Base-by-base conservation (phyloP, 2,113 vertebrate species). In the Nymphicus hollandicus region DNA sequence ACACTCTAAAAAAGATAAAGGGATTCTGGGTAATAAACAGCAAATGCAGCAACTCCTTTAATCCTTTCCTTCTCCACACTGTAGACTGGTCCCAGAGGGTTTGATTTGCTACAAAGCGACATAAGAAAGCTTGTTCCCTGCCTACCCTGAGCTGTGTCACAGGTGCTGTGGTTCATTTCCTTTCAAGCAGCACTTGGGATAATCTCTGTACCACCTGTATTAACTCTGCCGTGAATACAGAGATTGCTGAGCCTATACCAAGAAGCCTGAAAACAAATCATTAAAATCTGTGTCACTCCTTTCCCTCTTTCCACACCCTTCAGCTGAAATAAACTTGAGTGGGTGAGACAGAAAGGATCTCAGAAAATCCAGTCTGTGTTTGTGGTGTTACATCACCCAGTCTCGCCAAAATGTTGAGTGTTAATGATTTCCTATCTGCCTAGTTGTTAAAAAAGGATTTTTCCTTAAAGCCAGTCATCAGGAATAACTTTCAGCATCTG, bases 1-100 rank as follows among this genome's bases (percentile, higher is more conserved):
- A 24, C 33, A 78, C 85, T 96, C 86, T 95, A 86, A 94, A 97
- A 97, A 96, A 96, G 94, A 95, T 97, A 94, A 98, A 98, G 96
- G 84, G 84, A 96, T 97, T 97, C 82, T 8, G 10, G 85, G 76
- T 93, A 89, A 91, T 95, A 91, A 97, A 93, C 78, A 93, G 83
- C 90, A 97, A 97, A 77, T 92, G 65, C 83, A 97, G 96, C 95
- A 96, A 80, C 91, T 95, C 91, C 74, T 97, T 94, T 96, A 94
- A 97, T 97, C 93, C 93, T 94, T 81, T 93, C 78, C 95, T 83
- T 97, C 88, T 98, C 92, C 73, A 92, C 69, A 94, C 95, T 71
- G 90, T 91, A 78, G 61, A 44, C 72, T 83, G 63, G 76, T 93
- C 88, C 95, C 88, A 27, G 83, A 87, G 92, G 92, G 61, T 90